Conservation (phyloP, 2,113 vertebrate species). For the Chrysochloris asiatica region DNA sequence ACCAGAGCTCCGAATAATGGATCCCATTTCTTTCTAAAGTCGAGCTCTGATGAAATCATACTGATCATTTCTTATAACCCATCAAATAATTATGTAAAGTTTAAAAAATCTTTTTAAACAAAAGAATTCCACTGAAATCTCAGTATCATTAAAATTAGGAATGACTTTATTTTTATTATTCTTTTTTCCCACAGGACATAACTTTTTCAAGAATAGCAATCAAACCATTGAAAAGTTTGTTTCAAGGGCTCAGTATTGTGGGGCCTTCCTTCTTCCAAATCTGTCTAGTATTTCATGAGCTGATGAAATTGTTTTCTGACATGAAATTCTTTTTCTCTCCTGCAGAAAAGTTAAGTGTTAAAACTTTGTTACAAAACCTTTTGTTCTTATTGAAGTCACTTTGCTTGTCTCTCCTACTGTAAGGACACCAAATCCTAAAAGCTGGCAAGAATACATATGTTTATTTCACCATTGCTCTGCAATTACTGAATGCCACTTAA, state of each 20-base stretch:
- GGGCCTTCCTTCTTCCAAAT: slow-evolving; percentile 18
- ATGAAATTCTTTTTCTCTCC: slow-evolving; percentile 67
- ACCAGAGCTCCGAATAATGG: too few species aligned
- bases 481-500: slow-evolving; percentile 99
- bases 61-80: slow-evolving; percentile 1
- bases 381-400: slow-evolving; percentile 89
- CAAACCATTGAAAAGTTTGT: slow-evolving; percentile 35
- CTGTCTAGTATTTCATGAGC: not conserved
- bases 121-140: not conserved
- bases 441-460: slow-evolving; percentile 92
- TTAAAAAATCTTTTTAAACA: not conserved
- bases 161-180: not conserved
- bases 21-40: not conserved
- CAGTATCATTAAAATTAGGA: not conserved
- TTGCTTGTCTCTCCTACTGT: slow-evolving; percentile 86
- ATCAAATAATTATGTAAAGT: not conserved
- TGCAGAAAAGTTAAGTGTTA: slow-evolving; percentile 83
- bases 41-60: not conserved
- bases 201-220: not conserved
- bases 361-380: slow-evolving; percentile 85
- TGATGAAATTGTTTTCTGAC: slow-evolving; percentile 22
- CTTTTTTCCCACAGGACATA: not conserved
- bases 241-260: not conserved
- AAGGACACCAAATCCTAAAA: slow-evolving; percentile 93
- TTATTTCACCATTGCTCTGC: slow-evolving; percentile 98